These are phyloP conservation scores for Bubo bubo DNA, from an alignment of 2,113 vertebrate genomes.

Conservation along the genomic window DNA sequence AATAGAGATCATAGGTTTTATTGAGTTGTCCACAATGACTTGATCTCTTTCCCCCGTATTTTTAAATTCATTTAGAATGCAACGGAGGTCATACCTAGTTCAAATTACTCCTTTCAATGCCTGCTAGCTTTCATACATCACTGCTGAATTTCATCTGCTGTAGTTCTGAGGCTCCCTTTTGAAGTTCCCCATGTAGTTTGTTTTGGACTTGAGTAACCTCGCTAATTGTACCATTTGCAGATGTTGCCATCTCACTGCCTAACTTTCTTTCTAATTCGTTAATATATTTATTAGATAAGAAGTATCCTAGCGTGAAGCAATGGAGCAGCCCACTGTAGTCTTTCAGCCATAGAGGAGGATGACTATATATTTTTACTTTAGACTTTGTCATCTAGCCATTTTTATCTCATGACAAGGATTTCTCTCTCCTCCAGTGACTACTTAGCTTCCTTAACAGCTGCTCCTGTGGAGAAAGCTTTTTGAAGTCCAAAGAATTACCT, in stretches of 20 bases:
- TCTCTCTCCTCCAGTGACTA: neutral
- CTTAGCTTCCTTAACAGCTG: neutral
- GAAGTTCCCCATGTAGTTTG: neutral
- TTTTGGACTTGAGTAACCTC: neutral
- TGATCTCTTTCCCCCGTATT: neutral
- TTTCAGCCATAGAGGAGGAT: neutral
- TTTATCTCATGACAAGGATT: neutral
- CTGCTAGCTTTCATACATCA: neutral
- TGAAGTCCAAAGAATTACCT: neutral
- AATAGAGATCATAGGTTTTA: neutral
- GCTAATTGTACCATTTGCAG: neutral
- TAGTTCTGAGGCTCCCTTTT: neutral
- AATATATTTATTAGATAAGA: neutral
- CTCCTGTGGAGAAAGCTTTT: neutral
- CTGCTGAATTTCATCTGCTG: neutral
- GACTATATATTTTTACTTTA: neutral
- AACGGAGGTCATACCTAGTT: neutral
- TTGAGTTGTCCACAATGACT: neutral
- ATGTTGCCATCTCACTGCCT: neutral
- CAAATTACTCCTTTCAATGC: neutral
- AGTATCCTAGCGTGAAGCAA: neutral
- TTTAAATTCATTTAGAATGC: neutral
- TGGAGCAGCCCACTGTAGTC: neutral
- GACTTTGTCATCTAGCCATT: neutral
- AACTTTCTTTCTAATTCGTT: neutral